phyloP scores from a whole-genome alignment of 2,888 invertebrate genomes.

The Axea sp. region DNA sequence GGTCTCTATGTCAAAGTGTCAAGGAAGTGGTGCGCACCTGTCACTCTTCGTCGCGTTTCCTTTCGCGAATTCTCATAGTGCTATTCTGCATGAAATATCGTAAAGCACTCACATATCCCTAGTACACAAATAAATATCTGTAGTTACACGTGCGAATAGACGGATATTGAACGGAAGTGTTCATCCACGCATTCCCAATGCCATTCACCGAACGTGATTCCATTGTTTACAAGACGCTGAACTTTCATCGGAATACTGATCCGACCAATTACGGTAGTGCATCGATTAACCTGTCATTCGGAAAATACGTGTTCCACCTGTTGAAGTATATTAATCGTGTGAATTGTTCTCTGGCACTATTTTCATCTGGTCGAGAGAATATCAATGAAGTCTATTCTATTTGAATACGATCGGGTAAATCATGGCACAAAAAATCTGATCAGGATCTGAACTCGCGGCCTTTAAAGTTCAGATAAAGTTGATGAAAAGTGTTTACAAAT shows the following conservation, averaged over 20 bases:
- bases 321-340: slow-evolving; percentile 40
- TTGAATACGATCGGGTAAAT: neutral
- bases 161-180: slow-evolving; percentile 72
- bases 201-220: slow-evolving; percentile 68
- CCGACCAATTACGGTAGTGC: slow-evolving; percentile 57
- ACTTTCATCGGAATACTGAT: slow-evolving; percentile 68
- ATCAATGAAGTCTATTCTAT: neutral
- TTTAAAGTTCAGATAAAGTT: too few species aligned
- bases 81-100: slow-evolving; percentile 44
- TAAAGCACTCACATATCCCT: slow-evolving; percentile 38
- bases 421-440: neutral
- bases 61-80: slow-evolving; percentile 41
- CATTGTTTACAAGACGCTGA: slow-evolving; percentile 66
- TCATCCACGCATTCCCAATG: slow-evolving; percentile 69
- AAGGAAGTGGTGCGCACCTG: slow-evolving; percentile 32
- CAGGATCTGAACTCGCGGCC: too few species aligned
- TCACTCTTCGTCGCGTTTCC: slow-evolving; percentile 9
- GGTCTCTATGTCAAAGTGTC: slow-evolving; percentile 31
- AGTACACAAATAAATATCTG: slow-evolving; percentile 50
- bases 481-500: too few species aligned
- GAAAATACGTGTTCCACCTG: slow-evolving; percentile 32
- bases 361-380: slow-evolving; percentile 1
- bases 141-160: slow-evolving; percentile 54
- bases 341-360: slow-evolving; percentile 3
- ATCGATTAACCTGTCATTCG: slow-evolving; percentile 48